Evolutionary conservation across 2,113 vertebrate species (phyloP).

Genomic region (Serilophus lunatus): DNA sequence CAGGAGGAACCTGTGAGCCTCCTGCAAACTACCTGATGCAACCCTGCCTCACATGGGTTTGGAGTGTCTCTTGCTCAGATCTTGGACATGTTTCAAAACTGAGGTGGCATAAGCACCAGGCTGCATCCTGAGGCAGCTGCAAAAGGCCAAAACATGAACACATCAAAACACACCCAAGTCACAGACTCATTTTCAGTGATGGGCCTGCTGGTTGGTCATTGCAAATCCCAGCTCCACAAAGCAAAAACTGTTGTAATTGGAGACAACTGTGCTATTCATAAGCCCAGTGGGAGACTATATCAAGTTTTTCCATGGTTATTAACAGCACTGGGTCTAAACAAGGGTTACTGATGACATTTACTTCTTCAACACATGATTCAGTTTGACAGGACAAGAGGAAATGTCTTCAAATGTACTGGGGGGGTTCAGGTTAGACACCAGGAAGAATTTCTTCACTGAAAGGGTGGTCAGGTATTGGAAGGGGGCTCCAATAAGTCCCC

Average conservation of each 20-base stretch:
- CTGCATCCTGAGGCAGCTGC: neutral
- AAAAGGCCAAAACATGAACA: neutral
- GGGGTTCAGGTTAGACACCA: rapidly evolving
- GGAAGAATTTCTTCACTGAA: neutral
- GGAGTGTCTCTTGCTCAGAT: neutral
- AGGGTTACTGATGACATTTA: neutral
- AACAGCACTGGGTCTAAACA: neutral
- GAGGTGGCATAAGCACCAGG: neutral
- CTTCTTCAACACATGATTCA: neutral
- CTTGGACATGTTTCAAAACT: neutral
- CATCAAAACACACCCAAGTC: neutral
- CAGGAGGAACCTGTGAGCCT: neutral
- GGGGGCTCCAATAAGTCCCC: too few species aligned
- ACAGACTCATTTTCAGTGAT: neutral
- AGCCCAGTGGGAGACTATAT: neutral
- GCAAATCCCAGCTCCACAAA: neutral
- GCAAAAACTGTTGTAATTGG: neutral
- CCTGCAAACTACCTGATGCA: neutral
- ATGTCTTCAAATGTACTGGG: neutral
- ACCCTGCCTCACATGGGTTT: neutral
- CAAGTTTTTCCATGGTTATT: neutral
- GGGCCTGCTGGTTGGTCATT: neutral
- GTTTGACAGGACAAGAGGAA: neutral
- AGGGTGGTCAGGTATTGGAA: neutral
- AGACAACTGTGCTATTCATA: neutral